Conservation (phyloP, 92 coral and sea anemone genomes). For the Epizoanthus scotinus region DNA sequence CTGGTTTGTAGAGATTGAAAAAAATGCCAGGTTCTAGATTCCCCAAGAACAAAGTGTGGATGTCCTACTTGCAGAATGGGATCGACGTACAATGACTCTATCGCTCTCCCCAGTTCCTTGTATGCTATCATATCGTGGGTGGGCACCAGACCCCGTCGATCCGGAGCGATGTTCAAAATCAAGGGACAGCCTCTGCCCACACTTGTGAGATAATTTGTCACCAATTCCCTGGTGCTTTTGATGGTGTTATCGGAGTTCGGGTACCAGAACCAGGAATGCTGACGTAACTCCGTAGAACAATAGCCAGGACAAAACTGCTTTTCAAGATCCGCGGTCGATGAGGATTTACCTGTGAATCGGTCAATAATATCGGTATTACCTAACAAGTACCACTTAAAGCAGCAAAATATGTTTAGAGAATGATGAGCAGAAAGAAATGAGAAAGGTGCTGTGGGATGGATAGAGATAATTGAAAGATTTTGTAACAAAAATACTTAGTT, state of each 20-base stretch:
- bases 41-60: constrained; percentile 47
- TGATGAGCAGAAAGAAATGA: too few relatives aligned
- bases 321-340: constrained; percentile 45
- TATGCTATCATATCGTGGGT: constrained; percentile 57
- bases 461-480: too few relatives aligned
- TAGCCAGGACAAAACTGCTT: constrained; percentile 71
- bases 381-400: too few relatives aligned
- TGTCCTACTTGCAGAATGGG: constrained; percentile 43
- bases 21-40: constrained; percentile 46
- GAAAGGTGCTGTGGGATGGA: too few relatives aligned
- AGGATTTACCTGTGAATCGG: neutral
- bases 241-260: constrained; percentile 50
- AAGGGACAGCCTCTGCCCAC: constrained; percentile 82
- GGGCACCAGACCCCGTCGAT: constrained; percentile 74
- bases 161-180: constrained; percentile 77
- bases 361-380: neutral
- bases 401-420: too few relatives aligned
- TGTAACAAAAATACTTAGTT: too few relatives aligned
- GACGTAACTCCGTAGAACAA: constrained; percentile 70
- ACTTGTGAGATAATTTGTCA: constrained; percentile 69
- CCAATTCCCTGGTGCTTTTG: constrained; percentile 48
- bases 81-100: constrained; percentile 58
- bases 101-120: constrained; percentile 60
- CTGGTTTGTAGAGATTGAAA: constrained; percentile 9
- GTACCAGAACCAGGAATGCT: constrained; percentile 86